Evolutionary conservation across 2,113 vertebrate genomes (phyloP).

Genomic region (Chloropsis hardwickii): DNA sequence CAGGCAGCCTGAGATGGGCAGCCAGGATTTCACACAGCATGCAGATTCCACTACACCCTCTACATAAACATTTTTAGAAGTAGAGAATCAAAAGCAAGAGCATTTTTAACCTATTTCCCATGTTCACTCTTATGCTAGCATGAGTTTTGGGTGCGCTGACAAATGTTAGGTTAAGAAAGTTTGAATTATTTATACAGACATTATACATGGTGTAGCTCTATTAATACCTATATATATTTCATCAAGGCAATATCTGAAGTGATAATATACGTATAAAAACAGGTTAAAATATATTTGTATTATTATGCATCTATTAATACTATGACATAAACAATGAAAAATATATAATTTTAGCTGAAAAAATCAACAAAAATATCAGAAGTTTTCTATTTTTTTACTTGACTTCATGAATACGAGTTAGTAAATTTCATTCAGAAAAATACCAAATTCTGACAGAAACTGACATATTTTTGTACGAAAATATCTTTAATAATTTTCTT

Average conservation of each 20-base stretch:
- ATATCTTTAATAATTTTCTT: not conserved
- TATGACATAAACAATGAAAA: not conserved
- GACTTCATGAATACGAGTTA: not conserved
- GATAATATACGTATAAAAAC: not conserved
- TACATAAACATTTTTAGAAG: not conserved
- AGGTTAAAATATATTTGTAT: not conserved
- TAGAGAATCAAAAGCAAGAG: not conserved
- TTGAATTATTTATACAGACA: slow-evolving; percentile 35
- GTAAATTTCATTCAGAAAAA: not conserved
- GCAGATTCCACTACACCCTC: not conserved
- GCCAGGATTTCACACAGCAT: not conserved
- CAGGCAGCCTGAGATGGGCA: not conserved
- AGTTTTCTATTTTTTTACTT: not conserved
- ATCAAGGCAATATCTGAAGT: not conserved
- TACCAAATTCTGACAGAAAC: not conserved
- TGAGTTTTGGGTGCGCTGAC: not conserved
- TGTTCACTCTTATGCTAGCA: not conserved
- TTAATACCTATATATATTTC: slow-evolving; percentile 37
- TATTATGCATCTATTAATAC: not conserved
- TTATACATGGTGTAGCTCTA: slow-evolving; percentile 24
- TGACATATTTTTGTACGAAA: not conserved
- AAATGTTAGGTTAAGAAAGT: not conserved
- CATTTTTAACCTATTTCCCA: not conserved
- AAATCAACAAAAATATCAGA: not conserved
- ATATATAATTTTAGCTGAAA: not conserved